Percentiles rank a stretch among this genome's conserved stretches.
phyloP scores from a whole-genome alignment of 2,113 vertebrate genomes.

The Corvus moneduloides region DNA sequence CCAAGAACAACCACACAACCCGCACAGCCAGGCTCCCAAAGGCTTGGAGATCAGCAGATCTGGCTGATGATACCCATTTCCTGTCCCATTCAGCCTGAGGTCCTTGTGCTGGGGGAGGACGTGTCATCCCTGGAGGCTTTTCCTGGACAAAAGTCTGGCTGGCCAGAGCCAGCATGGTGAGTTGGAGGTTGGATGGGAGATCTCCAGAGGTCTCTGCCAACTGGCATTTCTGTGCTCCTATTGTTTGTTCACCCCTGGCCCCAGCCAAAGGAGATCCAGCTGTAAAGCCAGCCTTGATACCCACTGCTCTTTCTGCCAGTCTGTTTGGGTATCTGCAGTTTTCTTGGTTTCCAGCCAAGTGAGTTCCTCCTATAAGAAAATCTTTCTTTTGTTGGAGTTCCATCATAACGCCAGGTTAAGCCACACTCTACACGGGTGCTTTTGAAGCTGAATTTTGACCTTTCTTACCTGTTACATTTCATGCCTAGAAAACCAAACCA shows the following conservation, averaged over 20 bases:
- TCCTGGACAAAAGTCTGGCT: neutral
- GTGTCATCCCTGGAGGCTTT: neutral
- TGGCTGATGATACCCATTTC: neutral
- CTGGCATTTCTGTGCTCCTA: neutral
- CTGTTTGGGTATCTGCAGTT: neutral
- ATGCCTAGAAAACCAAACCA: neutral
- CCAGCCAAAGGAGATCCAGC: neutral
- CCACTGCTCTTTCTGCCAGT: neutral
- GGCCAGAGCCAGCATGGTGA: accelerated
- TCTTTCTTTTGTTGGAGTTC: neutral
- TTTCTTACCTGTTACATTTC: neutral
- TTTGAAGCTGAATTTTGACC: neutral
- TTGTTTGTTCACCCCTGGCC: neutral
- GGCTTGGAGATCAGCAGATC: neutral
- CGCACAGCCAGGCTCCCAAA: neutral
- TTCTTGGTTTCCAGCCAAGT: neutral
- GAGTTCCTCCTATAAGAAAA: neutral
- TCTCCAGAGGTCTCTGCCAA: neutral
- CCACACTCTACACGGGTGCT: neutral
- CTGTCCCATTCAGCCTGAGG: neutral
- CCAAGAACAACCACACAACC: neutral
- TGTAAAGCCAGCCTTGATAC: neutral
- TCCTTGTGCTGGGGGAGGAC: neutral
- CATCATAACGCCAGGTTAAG: neutral
- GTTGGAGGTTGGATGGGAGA: accelerated